These are phyloP conservation scores for Dyspetes luteomarginatus DNA, from an alignment of 2,888 invertebrate species.

Conservation along the genomic window DNA sequence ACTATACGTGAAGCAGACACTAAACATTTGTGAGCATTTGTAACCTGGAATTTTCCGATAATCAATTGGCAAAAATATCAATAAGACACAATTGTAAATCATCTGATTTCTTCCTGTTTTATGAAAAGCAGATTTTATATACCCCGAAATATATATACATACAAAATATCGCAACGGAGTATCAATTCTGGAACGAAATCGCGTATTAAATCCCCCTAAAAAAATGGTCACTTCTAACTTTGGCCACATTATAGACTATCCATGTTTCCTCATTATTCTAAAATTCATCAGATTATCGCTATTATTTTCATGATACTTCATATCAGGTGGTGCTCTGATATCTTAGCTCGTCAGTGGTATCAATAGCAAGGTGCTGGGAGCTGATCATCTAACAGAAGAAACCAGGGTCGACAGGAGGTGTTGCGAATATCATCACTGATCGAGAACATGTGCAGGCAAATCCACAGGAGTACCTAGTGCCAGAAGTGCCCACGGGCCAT, in stretches of 20 bases:
- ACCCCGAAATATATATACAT: too few species aligned
- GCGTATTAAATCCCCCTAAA: too few species aligned
- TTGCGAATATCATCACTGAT: constrained; percentile 43
- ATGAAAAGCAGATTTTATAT: too few species aligned
- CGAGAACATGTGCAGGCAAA: constrained; percentile 51
- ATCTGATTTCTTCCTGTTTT: too few species aligned
- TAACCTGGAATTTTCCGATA: neutral
- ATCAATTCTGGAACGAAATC: too few species aligned
- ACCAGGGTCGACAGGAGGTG: neutral
- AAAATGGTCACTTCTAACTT: neutral
- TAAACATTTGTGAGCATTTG: constrained; percentile 10
- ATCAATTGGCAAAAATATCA: neutral
- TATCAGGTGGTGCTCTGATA: constrained; percentile 36
- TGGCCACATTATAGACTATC: neutral
- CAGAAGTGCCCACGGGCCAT: constrained; percentile 48
- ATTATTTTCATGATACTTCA: neutral
- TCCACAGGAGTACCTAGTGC: constrained; percentile 46
- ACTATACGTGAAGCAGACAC: constrained; percentile 1
- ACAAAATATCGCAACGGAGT: too few species aligned
- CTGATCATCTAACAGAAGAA: constrained; percentile 17
- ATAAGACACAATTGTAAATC: neutral
- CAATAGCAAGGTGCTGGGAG: constrained; percentile 47
- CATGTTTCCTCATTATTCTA: constrained; percentile 4
- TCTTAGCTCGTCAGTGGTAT: constrained; percentile 31
- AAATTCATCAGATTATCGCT: constrained; percentile 26